phyloP scores from a whole-genome alignment of 2,888 invertebrate species.

The Cremastinae sp. region DNA sequence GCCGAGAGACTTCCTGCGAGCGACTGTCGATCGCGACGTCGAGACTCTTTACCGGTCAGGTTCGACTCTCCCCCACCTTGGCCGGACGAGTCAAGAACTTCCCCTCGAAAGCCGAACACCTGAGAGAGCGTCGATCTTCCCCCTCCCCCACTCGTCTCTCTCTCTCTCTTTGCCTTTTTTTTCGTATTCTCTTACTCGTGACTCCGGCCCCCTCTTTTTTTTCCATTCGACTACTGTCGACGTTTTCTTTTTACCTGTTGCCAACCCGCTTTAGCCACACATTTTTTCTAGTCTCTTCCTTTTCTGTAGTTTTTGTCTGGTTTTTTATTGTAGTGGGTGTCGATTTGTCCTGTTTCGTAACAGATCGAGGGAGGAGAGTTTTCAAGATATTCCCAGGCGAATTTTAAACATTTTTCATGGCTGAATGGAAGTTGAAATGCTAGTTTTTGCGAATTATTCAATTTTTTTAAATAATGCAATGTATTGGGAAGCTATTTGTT shows the following conservation, averaged over 20 bases:
- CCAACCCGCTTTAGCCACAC: slow-evolving; percentile 66
- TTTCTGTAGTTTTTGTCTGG: not conserved
- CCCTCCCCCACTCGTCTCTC: slow-evolving; percentile 1
- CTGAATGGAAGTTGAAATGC: no score
- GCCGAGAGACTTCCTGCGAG: slow-evolving; percentile 68
- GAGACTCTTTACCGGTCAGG: slow-evolving; percentile 66
- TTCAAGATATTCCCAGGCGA: no score
- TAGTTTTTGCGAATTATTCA: no score
- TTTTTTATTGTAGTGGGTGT: not conserved
- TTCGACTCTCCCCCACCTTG: slow-evolving; percentile 71
- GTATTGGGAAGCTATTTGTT: no score
- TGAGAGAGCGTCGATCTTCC: slow-evolving; percentile 51
- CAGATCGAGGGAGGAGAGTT: no score
- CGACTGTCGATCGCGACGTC: slow-evolving; percentile 71
- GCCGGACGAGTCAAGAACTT: slow-evolving; percentile 58
- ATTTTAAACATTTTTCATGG: no score
- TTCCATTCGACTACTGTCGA: not conserved
- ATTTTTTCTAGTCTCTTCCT: slow-evolving; percentile 6
- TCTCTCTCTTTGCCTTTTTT: slow-evolving; percentile 5
- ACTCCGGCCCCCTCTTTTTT: not conserved
- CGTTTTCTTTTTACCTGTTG: slow-evolving; percentile 71
- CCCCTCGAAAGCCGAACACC: slow-evolving; percentile 62
- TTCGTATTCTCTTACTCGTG: not conserved
- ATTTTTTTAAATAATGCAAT: no score
- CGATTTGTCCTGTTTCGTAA: no score